Evolutionary conservation across 2,113 vertebrate species (phyloP).

Genomic region (Puntigrus tetrazona): DNA sequence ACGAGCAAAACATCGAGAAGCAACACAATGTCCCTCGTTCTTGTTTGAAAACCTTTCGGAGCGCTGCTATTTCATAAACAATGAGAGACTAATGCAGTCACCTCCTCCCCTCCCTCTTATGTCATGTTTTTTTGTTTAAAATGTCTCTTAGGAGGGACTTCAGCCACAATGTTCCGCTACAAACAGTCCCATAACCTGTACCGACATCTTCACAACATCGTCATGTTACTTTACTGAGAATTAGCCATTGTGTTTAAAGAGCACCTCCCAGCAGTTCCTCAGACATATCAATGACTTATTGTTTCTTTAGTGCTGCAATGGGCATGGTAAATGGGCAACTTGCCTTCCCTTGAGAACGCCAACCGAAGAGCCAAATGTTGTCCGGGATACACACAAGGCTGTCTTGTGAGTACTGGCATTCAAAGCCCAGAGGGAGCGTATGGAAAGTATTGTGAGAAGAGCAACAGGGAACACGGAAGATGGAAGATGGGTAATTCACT

Average conservation of each 20-base stretch:
- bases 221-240: conserved; percentile 6
- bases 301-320: conserved; percentile 19
- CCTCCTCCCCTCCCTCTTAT: background rate
- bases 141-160: background rate
- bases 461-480: conserved; percentile 37
- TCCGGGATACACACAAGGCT: conserved; percentile 49
- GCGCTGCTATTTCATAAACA: background rate
- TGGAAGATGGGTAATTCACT: conserved; percentile 45
- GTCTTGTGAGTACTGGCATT: conserved; percentile 37
- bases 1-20: background rate
- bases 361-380: conserved; percentile 38
- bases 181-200: background rate
- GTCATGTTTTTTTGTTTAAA: conserved; percentile 3
- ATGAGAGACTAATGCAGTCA: background rate
- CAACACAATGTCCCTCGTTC: background rate
- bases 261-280: conserved; percentile 31
- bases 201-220: background rate
- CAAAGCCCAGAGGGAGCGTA: conserved; percentile 40
- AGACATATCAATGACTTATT: conserved; percentile 37
- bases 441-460: conserved; percentile 35
- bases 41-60: conserved; percentile 3
- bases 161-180: background rate
- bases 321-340: conserved; percentile 31
- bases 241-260: conserved; percentile 34
- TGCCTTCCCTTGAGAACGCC: conserved; percentile 29